Evolutionary conservation across 2,888 invertebrate species (phyloP), one percentile per base, ranked within the genome.

Genomic region (Sinhomidia bicolor): DNA sequence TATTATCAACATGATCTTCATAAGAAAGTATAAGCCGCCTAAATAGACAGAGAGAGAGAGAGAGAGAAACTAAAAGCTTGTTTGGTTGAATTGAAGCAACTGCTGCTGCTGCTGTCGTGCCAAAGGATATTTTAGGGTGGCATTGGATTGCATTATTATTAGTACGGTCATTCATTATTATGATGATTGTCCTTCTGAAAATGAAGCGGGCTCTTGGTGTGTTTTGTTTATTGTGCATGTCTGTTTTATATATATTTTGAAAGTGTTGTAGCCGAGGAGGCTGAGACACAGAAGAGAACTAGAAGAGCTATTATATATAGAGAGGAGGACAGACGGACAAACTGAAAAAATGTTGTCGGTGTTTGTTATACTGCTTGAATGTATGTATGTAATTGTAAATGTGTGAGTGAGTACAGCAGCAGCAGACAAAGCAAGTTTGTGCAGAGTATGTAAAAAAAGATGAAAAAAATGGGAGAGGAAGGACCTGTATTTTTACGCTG

Each of bases 131-230:
- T 60, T 23, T 60, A 60, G 60, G 60, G 26, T 26, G 10, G 60
- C 26, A 14, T 12, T 60, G 29, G 9, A 26, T 26, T 60, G 29
- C 26, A 26, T 26, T 26, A 10, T 23, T 26, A 26, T 60, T 60
- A 57, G 60, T 12, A 60, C 26, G 12, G 54, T 47, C 9, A 47
- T 47, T 47, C 14, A 47, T 12, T 20, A 54, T 54, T 1, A 54
- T 20, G 9, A 60, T 60, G 23, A 12, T 26, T 17, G 17, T 26
- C 60, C 60, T 60, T n/a, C n/a, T n/a, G n/a, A 26, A 60, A 60
- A 26, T 26, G 60, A 60, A 60, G 60, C 60, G 60, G 60, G 60
- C 60, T 60, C 60, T 60, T 60, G 26, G 1, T n/a, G 10, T n/a
- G 51, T 51, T n/a, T 51, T 51, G 51, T 10, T 9, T 3, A 4